Evolutionary conservation across 1,140 invertebrate genomes (phyloP), one percentile per base, ranked within the genome.

Genomic region (Antheraea pernyi): DNA sequence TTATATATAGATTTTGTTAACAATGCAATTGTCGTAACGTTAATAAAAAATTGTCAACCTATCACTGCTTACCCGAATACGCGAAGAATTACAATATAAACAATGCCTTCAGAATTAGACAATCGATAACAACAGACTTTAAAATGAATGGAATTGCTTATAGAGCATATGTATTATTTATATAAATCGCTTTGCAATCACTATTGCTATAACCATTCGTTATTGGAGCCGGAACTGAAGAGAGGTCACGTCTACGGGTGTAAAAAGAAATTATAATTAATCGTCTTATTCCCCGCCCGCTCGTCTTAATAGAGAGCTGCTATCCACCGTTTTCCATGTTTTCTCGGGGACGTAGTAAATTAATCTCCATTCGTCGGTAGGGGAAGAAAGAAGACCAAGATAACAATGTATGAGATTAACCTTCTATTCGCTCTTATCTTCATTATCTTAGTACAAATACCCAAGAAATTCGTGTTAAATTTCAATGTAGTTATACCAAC

Each of bases 211-310:
- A 61, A 22, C 9, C 19, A 18, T 61, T 16, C 46, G 46, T 53
- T 16, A 53, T 16, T 5, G 16, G 46, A 13, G 11, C 16, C 11
- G 11, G 46, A 65, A 7, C 63, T 76, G 53, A 65, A 72, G 75
- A 78, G 70, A 70, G 66, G 66, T 59, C 53, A 67, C 75, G 80
- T 83, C 85, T 77, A 71, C 68, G 67, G 75, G 72, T 82, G 80
- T 86, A 82, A 82, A 85, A 91, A 88, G 81, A 88, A 88, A 89
- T 88, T 82, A 91, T 89, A 89, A 91, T 89, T 88, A 91, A 89
- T 89, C 77, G 85, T 86, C 75, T 73, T 71, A 77, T 78, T 82
- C 81, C 77, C 80, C 85, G 79, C 81, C 82, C 77, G 82, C 81
- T 81, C 78, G 78, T 82, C 85, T 88, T 88, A 86, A 91, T 87